Evolutionary conservation across 1,140 invertebrate species (phyloP), one percentile per base, ranked within the genome.

Genomic region (Akabosia matsudoensis): DNA sequence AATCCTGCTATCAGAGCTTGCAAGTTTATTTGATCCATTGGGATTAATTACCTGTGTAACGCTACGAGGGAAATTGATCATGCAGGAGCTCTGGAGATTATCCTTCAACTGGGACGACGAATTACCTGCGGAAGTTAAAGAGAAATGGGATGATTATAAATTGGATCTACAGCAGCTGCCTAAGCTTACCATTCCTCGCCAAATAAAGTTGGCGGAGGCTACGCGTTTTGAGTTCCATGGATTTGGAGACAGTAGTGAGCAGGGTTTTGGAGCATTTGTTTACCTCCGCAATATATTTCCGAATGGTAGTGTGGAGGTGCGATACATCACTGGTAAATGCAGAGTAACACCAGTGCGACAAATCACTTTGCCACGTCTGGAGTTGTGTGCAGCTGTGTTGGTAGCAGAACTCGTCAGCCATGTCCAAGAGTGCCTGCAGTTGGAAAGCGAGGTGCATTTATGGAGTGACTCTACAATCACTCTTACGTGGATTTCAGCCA

Each of bases 1-100:
- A n/a, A n/a, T n/a, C n/a, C n/a, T n/a, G n/a, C n/a, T n/a, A n/a
- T n/a, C n/a, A n/a, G n/a, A n/a, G n/a, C 72, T 84, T 10, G 78
- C 83, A 3, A 80, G 77, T 75, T 45, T 85, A 14, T 87, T 84
- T 77, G 86, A 87, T 79, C 86, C 86, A 16, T 78, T 86, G n/a
- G 86, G 85, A 28, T 76, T 85, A 13, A 24, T 86, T 13, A 78
- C 82, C 30, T 84, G 85, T 28, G 61, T 84, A 10, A 82, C 82
- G 14, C 79, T 85, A 13, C 72, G 70, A 22, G 80, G 82, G 24
- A 87, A 87, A 82, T 80, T 85, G 4, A 74, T 87, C 10, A 71
- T 87, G 14, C 86, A 87, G 82, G 67, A 83, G 74, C 51, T 87
- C 16, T 86, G 85, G 85, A 33, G 78, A 71, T 33, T 33, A 56